Percentiles rank a stretch among this genome's conserved stretches.
Conservation (phyloP, 2,888 invertebrate species). For the Synergus gifuensis region DNA sequence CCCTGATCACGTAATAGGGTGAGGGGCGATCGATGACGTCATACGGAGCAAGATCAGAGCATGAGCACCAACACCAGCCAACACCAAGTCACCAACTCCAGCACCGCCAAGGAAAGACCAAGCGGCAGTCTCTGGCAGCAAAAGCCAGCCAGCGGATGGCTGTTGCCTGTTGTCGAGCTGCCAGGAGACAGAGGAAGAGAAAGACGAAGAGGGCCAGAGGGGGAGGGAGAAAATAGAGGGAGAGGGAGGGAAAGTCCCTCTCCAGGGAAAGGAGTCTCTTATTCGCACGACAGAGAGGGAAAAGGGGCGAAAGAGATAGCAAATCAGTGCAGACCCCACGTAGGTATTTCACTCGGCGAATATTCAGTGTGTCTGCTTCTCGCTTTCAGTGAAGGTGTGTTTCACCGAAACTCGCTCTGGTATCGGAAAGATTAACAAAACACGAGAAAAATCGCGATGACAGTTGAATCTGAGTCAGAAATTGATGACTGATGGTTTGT, state of each 20-base stretch:
- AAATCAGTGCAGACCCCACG: constrained; percentile 50
- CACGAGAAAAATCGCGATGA: background rate
- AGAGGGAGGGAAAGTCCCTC: constrained; percentile 48
- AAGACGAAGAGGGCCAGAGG: constrained; percentile 43
- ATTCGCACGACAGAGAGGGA: constrained; percentile 33
- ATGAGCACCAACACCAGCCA: constrained; percentile 50
- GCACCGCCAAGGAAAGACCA: constrained; percentile 14
- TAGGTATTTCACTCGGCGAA: constrained; percentile 59
- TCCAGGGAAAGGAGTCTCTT: constrained; percentile 7
- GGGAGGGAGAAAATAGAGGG: constrained; percentile 42
- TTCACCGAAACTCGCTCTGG: constrained; percentile 1
- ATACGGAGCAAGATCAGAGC: constrained; percentile 58
- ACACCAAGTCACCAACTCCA: constrained; percentile 23
- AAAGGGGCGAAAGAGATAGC: constrained; percentile 48
- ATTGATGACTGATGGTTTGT: too few relatives aligned
- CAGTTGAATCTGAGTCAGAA: background rate
- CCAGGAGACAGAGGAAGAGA: constrained; percentile 49
- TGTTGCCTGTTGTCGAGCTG: constrained; percentile 47
- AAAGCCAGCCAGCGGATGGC: constrained; percentile 50
- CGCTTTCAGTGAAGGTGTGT: constrained; percentile 42
- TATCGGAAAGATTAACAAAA: constrained; percentile 12
- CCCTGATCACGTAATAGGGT: constrained; percentile 46
- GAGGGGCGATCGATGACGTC: constrained; percentile 69
- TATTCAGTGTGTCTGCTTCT: constrained; percentile 50
- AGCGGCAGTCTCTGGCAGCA: constrained; percentile 52